Conservation (phyloP, 2,113 vertebrate species). For the Heterochromis multidens region DNA sequence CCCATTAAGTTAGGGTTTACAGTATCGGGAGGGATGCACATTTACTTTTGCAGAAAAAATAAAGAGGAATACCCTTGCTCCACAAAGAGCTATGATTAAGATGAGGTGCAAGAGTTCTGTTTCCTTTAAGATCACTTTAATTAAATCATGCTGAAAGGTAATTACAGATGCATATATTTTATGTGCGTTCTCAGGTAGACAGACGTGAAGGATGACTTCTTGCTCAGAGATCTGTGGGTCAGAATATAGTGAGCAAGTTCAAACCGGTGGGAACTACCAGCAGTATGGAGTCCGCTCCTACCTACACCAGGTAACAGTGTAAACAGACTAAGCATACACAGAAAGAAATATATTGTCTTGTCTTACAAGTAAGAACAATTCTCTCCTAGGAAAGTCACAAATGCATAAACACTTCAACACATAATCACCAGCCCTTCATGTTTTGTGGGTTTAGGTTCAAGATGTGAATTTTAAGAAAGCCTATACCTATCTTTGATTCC, state of each 20-base stretch:
- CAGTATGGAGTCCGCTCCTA: conserved; percentile 98
- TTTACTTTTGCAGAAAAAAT: background rate
- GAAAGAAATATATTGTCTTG: background rate
- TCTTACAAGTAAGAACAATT: background rate
- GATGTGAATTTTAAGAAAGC: background rate
- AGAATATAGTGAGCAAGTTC: conserved; percentile 74
- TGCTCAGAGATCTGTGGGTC: conserved; percentile 87
- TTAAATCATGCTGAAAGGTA: background rate
- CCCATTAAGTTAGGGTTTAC: background rate
- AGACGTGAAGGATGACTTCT: conserved; percentile 91
- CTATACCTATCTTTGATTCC: background rate
- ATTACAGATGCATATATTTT: background rate
- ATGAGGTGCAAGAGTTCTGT: background rate
- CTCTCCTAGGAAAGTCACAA: background rate
- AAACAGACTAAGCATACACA: background rate
- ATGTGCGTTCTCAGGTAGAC: conserved; percentile 52
- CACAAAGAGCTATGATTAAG: background rate
- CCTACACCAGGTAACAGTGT: conserved; percentile 81
- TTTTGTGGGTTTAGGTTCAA: background rate
- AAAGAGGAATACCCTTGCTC: background rate
- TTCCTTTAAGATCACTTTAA: background rate
- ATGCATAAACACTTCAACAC: background rate
- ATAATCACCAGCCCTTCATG: background rate
- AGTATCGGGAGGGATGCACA: background rate
- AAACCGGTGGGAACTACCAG: conserved; percentile 76